Conservation (phyloP, 2,797 vertebrate genomes). For the Rhabdophis nuchalis region DNA sequence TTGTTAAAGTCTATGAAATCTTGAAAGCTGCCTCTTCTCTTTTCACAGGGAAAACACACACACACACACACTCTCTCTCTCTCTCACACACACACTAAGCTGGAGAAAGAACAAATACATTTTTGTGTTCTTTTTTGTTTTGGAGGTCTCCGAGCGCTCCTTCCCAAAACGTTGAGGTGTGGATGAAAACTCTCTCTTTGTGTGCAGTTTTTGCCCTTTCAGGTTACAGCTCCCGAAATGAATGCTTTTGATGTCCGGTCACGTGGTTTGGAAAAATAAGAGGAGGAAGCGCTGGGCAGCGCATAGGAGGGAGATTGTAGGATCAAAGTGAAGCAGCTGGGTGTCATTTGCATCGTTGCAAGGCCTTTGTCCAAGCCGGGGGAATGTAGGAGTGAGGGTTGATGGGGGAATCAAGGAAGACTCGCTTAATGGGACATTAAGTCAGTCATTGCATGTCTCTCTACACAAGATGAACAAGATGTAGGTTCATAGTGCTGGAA, state of each 20-base stretch:
- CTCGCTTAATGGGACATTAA: background rate
- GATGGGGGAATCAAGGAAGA: background rate
- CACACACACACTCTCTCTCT: no score
- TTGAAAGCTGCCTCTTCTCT: background rate
- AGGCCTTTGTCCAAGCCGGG: background rate
- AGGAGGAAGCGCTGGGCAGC: constrained; percentile 15
- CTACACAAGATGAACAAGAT: background rate
- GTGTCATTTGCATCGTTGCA: background rate
- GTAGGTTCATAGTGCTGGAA: background rate
- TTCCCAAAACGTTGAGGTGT: background rate
- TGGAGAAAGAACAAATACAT: background rate
- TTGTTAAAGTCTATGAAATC: background rate
- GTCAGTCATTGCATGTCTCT: background rate
- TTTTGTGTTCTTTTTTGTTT: background rate
- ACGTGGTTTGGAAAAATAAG: background rate
- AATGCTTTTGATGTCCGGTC: constrained; percentile 18
- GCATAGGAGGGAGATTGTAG: constrained; percentile 9
- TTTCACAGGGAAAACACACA: background rate
- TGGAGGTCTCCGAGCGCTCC: background rate
- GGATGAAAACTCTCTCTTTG: background rate
- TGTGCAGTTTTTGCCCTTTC: constrained; percentile 20
- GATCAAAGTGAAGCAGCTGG: constrained; percentile 15
- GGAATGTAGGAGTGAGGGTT: background rate
- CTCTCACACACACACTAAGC: background rate
- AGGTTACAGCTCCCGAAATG: constrained; percentile 12